These are phyloP conservation scores for Molossus alvarezi DNA, from an alignment of 2,797 vertebrate species.

Conservation along the genomic window DNA sequence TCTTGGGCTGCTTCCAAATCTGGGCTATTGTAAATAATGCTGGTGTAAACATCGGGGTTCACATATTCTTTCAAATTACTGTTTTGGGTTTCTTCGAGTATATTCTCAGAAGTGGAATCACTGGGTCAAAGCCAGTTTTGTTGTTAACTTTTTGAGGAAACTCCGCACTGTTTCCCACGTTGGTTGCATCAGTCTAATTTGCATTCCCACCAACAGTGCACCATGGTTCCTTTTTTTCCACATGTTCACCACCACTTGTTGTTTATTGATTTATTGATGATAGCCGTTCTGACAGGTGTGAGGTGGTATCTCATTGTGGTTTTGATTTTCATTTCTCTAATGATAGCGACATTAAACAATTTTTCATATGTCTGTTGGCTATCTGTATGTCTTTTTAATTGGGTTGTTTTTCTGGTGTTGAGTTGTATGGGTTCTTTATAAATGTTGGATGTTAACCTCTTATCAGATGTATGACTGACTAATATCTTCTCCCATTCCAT, in stretches of 20 bases:
- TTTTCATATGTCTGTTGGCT: neutral
- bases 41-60: neutral
- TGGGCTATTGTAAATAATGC: neutral
- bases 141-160: neutral
- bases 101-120: neutral
- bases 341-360: neutral
- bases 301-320: neutral
- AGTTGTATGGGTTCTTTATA: neutral
- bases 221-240: neutral
- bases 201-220: neutral
- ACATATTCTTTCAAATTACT: neutral
- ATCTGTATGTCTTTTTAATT: neutral
- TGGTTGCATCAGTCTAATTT: neutral
- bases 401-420: neutral
- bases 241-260: neutral
- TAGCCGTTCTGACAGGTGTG: neutral
- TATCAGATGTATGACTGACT: neutral
- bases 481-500: neutral
- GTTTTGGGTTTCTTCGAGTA: neutral
- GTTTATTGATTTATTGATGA: neutral
- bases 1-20: neutral
- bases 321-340: neutral
- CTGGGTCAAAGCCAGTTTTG: neutral
- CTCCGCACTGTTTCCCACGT: neutral
- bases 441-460: neutral